Base-by-base conservation (phyloP, 1,140 invertebrate genomes). In the Caerostris darwini region DNA sequence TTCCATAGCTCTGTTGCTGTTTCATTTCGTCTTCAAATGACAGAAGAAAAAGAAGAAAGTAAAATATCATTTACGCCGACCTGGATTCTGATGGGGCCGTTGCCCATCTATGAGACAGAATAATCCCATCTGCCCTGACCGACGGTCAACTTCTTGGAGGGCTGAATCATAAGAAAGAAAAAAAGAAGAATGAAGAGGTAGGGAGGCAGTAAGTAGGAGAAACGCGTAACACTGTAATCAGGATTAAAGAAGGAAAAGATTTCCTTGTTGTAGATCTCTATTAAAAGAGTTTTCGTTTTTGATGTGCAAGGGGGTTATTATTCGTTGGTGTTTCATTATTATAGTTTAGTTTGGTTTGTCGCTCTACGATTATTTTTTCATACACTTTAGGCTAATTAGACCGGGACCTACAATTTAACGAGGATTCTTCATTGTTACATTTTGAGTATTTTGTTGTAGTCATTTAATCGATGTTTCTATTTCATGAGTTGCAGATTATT, bases 121-220 rank as follows among this genome's bases (percentile, higher is more conserved):
- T 77, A 77, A 77, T 77, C 69, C 69, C 19, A 7, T 77, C 34
- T 5, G 19, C 19, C 69, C 50, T 77, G 69, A 77, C 69, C 69
- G 69, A 77, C 50, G 69, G 69, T 77, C 69, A 77, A 77, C 69
- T 77, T 77, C 69, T 77, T 77, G 8, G 69, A 77, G 69, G 50
- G 69, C 69, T 77, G 50, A 77, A 50, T 77, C 69, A 77, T 14
- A 77, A n/a, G n/a, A 77, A 34, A 77, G 10, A 34, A 34, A 12
- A 14, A 61, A 61, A 61, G 59, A 61, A 61, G 19, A 34, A 61
- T 10, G 19, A 34, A 34, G 69, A 77, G 69, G 10, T 34, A 77
- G 50, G 34, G 19, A 50, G 34, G 69, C 69, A 77, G 50, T 77
- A 77, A 77, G 69, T 77, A 34, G 19, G 69, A 10, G 3, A 19